Evolutionary conservation across 1,140 invertebrate genomes (phyloP).

Genomic region (Dreissena rostriformis): DNA sequence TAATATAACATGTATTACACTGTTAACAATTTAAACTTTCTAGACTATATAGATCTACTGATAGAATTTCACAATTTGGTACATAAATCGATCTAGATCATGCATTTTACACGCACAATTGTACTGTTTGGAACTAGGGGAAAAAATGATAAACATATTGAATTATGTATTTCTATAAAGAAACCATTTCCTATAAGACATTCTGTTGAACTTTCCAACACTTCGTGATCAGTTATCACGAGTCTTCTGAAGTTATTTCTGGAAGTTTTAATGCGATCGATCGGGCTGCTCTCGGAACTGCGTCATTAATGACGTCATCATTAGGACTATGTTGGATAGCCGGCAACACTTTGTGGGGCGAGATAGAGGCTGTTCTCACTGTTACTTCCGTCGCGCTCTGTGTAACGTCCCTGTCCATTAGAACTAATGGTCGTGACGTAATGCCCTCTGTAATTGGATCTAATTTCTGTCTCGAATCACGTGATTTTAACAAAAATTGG

Average conservation of each 20-base stretch:
- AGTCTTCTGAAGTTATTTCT: conserved; percentile 8
- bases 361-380: background rate
- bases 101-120: too few species aligned
- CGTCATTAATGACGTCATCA: background rate
- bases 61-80: too few species aligned
- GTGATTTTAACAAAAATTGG: conserved; percentile 19
- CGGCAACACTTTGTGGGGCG: background rate
- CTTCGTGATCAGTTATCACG: background rate
- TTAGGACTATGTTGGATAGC: background rate
- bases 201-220: too few species aligned
- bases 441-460: conserved; percentile 2
- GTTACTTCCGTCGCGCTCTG: background rate
- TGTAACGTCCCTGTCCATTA: background rate
- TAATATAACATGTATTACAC: too few species aligned
- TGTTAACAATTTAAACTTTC: too few species aligned
- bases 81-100: too few species aligned
- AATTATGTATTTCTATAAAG: too few species aligned
- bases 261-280: conserved; percentile 26
- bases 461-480: conserved; percentile 12
- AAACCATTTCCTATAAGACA: too few species aligned
- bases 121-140: too few species aligned
- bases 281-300: background rate
- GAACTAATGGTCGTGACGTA: background rate
- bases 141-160: too few species aligned
- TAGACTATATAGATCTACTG: too few species aligned